phyloP scores from a whole-genome alignment of 2,113 vertebrate species.

The Oenanthe oenanthe region DNA sequence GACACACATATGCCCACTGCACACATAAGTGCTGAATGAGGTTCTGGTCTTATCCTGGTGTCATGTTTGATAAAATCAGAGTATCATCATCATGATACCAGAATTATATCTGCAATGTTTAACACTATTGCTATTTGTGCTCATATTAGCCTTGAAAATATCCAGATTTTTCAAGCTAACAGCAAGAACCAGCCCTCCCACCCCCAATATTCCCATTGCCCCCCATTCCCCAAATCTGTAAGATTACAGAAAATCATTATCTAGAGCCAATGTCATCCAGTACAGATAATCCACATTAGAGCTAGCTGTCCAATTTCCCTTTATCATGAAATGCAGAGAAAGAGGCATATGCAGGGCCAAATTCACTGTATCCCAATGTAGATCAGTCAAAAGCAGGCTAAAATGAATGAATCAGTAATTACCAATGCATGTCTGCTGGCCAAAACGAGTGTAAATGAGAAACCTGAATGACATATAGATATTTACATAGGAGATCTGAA shows the following conservation, averaged over 20 bases:
- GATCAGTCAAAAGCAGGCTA: not conserved
- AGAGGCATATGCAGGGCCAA: not conserved
- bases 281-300: not conserved
- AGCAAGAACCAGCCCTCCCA: not conserved
- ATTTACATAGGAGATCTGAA: not conserved
- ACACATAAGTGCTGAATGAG: not conserved
- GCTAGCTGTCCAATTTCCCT: not conserved
- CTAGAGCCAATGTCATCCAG: not conserved
- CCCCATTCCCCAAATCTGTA: fast-evolving
- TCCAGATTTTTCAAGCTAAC: not conserved
- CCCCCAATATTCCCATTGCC: not conserved
- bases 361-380: not conserved
- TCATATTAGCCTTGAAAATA: not conserved
- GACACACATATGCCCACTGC: not conserved
- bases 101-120: not conserved
- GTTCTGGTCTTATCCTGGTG: not conserved
- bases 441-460: not conserved
- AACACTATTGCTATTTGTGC: not conserved
- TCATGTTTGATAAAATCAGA: not conserved
- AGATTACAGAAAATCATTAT: not conserved
- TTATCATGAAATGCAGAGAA: not conserved
- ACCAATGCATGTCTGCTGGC: not conserved
- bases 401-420: not conserved
- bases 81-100: not conserved
- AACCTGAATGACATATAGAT: not conserved